Percentiles rank a stretch among this genome's conserved stretches.
These are phyloP conservation scores for Busseola fusca DNA, from an alignment of 2,888 invertebrate species.

Conservation along the genomic window DNA sequence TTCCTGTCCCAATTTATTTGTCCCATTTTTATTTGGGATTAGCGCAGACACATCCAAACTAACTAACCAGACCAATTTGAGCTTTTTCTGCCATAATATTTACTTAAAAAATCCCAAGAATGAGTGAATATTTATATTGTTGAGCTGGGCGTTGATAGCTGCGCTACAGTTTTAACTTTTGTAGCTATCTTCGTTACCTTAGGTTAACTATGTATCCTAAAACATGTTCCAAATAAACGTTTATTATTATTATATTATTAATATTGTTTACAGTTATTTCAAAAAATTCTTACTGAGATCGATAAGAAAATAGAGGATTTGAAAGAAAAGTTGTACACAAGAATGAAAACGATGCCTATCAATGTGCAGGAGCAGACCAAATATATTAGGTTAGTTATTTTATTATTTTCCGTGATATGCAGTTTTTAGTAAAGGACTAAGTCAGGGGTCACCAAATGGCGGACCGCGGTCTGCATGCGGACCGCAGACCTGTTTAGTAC, in stretches of 20 bases:
- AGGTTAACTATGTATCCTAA: too few relatives aligned
- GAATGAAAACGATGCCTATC: constrained; percentile 96
- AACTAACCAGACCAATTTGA: neutral
- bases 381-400: constrained; percentile 93
- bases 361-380: constrained; percentile 98
- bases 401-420: neutral
- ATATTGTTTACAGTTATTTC: constrained; percentile 91
- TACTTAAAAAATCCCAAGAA: neutral
- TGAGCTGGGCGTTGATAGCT: too few relatives aligned
- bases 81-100: neutral
- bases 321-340: constrained; percentile 93
- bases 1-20: too few relatives aligned
- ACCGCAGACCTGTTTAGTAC: too few relatives aligned
- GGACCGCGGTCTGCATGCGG: too few relatives aligned
- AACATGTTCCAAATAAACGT: too few relatives aligned
- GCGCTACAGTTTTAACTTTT: too few relatives aligned
- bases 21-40: too few relatives aligned
- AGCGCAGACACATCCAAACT: neutral
- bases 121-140: neutral
- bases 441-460: too few relatives aligned
- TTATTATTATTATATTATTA: neutral
- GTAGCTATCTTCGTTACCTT: too few relatives aligned
- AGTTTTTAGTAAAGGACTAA: too few relatives aligned
- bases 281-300: constrained; percentile 96
- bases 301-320: constrained; percentile 95